Base-by-base conservation (phyloP, 2,797 vertebrate genomes). In the Myotis daubentonii region DNA sequence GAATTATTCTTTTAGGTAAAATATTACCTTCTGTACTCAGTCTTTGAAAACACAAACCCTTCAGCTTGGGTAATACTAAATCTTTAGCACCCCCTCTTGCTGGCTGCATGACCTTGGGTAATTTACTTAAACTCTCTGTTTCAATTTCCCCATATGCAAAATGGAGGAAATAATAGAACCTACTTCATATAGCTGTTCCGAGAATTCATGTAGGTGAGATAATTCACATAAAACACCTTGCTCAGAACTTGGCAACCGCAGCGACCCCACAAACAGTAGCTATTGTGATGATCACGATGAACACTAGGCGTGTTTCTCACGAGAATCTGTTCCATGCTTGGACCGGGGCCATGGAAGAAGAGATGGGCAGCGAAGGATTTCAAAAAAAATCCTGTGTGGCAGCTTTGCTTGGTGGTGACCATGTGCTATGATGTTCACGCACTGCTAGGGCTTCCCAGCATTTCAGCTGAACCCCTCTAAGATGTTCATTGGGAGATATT, bases 151-250 rank as follows among this genome's bases (percentile, higher is more conserved):
- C 19, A 10, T 4, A 17, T 28, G 17, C 25, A 57, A 86, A 90
- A 82, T 0, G 30, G 23, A 89, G 28, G 44, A 72, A 51, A 49
- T 1, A 20, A 7, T 6, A 76, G 44, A 71, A 38, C 5, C 2
- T 5, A 20, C 7, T 3, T 65, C 53, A 28, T 30, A 28, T 0
- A 7, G 11, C 44, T 78, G 33, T 91, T 86, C 78, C 51, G 65
- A 41, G 51, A 88, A 95, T 78, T 90, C 49, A 72, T 8, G 2
- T 16, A 13, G n/a, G n/a, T 23, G 30, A 41, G 68, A 89, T 30
- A 91, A 57, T 41, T 93, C 53, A 44, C n/a, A 55, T 36, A 81
- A 92, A 84, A 91, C 25, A 44, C 23, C 47, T 65, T 49, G 38
- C 65, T 55, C 38, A 76, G 84, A 87, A 92, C 30, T 51, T 25